phyloP scores from a whole-genome alignment of 2,888 invertebrate species.

The Agapetus fuscipes region DNA sequence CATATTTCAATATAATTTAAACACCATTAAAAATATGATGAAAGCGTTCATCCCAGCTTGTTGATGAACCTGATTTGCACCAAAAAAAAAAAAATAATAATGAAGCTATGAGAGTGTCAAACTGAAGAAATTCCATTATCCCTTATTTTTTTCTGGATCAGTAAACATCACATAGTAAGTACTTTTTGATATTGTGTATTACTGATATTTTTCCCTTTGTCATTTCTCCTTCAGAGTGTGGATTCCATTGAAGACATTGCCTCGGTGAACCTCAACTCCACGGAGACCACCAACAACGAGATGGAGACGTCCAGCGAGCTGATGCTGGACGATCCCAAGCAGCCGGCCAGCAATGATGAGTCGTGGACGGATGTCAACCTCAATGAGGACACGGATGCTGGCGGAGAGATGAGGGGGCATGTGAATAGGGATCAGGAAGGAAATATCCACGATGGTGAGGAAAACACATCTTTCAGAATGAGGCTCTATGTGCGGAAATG shows the following conservation, averaged over 20 bases:
- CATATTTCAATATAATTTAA: no score
- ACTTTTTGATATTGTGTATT: no score
- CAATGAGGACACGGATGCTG: conserved; percentile 65
- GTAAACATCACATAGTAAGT: no score
- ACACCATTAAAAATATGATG: no score
- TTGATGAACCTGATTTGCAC: no score
- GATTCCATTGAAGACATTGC: conserved; percentile 76
- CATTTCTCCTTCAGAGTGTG: conserved; percentile 55
- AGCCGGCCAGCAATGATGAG: conserved; percentile 62
- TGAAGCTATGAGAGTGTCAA: no score
- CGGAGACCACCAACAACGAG: conserved; percentile 61
- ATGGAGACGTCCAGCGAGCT: conserved; percentile 62
- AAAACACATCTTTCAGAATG: no score
- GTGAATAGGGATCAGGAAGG: conserved; percentile 59
- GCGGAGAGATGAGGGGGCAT: conserved; percentile 41
- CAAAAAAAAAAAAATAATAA: no score
- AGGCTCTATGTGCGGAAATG: neutral
- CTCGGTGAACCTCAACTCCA: conserved; percentile 61
- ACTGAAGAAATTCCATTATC: no score
- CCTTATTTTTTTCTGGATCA: no score
- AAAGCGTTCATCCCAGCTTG: no score
- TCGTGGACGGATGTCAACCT: conserved; percentile 91
- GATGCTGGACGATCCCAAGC: conserved; percentile 61
- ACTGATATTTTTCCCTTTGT: no score
- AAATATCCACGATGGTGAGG: conserved; percentile 37